Percentiles rank a stretch among this genome's conserved stretches.
These are phyloP conservation scores for Luscinia megarhynchos DNA, from an alignment of 2,797 vertebrate species.

Conservation along the genomic window DNA sequence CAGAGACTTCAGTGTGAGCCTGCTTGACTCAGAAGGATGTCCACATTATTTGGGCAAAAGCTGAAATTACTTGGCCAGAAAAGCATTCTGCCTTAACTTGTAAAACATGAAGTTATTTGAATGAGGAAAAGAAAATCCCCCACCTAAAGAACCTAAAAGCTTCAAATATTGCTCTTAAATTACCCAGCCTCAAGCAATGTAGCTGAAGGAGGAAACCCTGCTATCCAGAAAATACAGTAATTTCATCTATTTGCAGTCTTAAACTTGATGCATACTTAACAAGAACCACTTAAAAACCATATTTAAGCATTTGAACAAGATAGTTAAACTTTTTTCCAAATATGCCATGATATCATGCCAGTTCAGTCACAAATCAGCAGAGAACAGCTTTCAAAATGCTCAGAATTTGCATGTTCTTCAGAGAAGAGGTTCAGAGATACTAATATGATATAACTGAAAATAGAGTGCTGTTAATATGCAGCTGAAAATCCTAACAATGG, in stretches of 20 bases:
- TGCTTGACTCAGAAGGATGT: background rate
- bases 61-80: background rate
- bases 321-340: background rate
- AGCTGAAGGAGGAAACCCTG: background rate
- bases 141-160: background rate
- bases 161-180: background rate
- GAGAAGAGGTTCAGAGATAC: background rate
- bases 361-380: background rate
- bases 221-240: background rate
- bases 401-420: background rate
- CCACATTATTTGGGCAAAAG: background rate
- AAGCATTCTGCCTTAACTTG: background rate
- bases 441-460: background rate
- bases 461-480: background rate
- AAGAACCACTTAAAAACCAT: background rate
- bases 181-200: background rate
- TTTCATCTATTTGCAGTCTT: background rate
- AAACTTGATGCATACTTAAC: background rate
- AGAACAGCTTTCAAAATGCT: background rate
- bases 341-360: background rate
- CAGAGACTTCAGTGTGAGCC: background rate
- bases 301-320: background rate
- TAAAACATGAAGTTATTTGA: background rate
- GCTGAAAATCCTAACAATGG: background rate
- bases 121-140: background rate